A percentile compares a stretch with the other conserved stretches of the same genome.
phyloP scores from a whole-genome alignment of 23 tunicate species.

The Halocynthia aurantium region DNA sequence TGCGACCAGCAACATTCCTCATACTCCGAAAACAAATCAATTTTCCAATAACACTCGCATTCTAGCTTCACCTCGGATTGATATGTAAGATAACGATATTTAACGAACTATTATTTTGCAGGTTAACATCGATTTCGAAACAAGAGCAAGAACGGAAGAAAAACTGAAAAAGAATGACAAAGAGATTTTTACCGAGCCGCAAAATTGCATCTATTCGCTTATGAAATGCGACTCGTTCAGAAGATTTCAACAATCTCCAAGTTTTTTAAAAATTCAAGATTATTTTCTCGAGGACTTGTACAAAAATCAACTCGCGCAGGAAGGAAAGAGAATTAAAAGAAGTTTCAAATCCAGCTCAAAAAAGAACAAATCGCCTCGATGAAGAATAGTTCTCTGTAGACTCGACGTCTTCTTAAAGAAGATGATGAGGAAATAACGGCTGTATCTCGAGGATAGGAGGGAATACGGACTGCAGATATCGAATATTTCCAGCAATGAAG shows the following conservation, averaged over 20 bases:
- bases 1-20: too few relatives aligned
- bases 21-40: too few relatives aligned
- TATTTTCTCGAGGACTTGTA: background rate
- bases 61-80: too few relatives aligned
- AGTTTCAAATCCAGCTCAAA: background rate
- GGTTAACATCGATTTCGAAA: conserved; percentile 54
- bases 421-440: too few relatives aligned
- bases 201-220: conserved; percentile 25
- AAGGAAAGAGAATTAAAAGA: background rate
- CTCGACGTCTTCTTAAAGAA: too few relatives aligned
- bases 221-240: conserved; percentile 55
- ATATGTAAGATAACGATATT: too few relatives aligned
- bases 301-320: background rate
- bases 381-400: background rate
- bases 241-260: conserved; percentile 33
- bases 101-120: background rate
- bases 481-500: too few relatives aligned
- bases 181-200: conserved; percentile 28
- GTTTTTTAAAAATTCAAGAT: conserved; percentile 1
- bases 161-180: conserved; percentile 8
- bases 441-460: too few relatives aligned
- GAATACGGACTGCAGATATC: too few relatives aligned
- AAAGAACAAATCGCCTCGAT: conserved; percentile 7
- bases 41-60: too few relatives aligned
- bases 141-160: conserved; percentile 22